Conservation (phyloP, 2,888 invertebrate genomes). For the Strigamia crassipes region DNA sequence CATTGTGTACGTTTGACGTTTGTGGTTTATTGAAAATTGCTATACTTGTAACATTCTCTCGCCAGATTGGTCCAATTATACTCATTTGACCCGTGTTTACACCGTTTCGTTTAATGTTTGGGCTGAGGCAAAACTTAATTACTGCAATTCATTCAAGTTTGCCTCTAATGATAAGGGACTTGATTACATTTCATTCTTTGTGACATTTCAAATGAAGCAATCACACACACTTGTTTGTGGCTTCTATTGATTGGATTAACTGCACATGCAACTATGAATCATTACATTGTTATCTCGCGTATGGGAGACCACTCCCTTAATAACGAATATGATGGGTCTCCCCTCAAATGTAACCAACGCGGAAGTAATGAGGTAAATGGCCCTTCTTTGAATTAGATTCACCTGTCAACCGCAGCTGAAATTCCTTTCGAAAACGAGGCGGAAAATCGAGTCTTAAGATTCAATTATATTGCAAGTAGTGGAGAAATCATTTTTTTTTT, state of each 20-base stretch:
- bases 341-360: neutral
- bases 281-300: neutral
- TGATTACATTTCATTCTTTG: constrained; percentile 40
- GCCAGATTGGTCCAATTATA: constrained; percentile 17
- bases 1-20: neutral
- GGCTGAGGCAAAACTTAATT: constrained; percentile 40
- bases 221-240: constrained; percentile 38
- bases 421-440: constrained; percentile 29
- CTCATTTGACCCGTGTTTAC: constrained; percentile 34
- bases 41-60: neutral
- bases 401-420: constrained; percentile 31
- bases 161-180: constrained; percentile 40
- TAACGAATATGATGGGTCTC: neutral
- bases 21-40: constrained; percentile 42
- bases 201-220: constrained; percentile 35
- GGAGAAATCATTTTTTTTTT: neutral
- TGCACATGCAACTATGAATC: constrained; percentile 23
- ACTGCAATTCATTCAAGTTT: constrained; percentile 42
- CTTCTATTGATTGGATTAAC: constrained; percentile 33
- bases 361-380: constrained; percentile 40
- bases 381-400: constrained; percentile 40
- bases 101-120: constrained; percentile 32
- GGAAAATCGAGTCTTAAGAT: constrained; percentile 32
- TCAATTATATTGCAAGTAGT: constrained; percentile 23
- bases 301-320: neutral